Conservation (phyloP, 1,140 invertebrate species). For the Micrasema longulum region DNA sequence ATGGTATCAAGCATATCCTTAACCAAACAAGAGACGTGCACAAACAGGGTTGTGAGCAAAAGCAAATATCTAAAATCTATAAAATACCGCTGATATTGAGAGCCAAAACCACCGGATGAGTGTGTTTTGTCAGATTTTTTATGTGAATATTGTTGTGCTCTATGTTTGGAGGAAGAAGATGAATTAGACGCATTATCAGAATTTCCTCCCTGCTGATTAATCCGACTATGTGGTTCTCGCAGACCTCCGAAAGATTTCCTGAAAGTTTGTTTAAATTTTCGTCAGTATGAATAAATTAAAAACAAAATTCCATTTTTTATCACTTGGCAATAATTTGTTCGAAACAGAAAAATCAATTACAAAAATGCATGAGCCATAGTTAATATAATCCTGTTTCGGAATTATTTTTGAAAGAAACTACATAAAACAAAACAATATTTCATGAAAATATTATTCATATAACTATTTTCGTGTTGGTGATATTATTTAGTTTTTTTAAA, state of each 20-base stretch:
- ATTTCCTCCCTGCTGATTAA: conserved; percentile 9
- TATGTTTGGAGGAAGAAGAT: conserved; percentile 18
- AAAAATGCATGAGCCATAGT: no score
- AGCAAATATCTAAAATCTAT: conserved; percentile 19
- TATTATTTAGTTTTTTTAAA: no score
- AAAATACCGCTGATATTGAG: conserved; percentile 37
- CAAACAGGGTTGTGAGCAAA: conserved; percentile 5
- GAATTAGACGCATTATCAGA: conserved; percentile 3
- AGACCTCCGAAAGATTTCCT: conserved; percentile 3
- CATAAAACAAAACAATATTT: no score
- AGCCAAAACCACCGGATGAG: conserved; percentile 22
- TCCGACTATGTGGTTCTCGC: conserved; percentile 3
- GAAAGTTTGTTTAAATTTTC: conserved; percentile 18
- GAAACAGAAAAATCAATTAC: no score
- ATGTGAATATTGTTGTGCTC: conserved; percentile 4
- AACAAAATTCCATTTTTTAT: no score
- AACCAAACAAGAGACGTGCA: conserved; percentile 6
- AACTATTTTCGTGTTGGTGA: no score
- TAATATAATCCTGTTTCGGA: no score
- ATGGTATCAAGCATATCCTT: not conserved
- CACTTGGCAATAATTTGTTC: no score
- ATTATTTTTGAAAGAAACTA: no score
- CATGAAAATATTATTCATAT: no score
- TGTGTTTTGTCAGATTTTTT: conserved; percentile 3
- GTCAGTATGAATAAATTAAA: no score